Percentiles rank a stretch among this genome's conserved stretches.
Evolutionary conservation across 2,113 vertebrate species (phyloP).

Genomic region (Charadrius vociferus): DNA sequence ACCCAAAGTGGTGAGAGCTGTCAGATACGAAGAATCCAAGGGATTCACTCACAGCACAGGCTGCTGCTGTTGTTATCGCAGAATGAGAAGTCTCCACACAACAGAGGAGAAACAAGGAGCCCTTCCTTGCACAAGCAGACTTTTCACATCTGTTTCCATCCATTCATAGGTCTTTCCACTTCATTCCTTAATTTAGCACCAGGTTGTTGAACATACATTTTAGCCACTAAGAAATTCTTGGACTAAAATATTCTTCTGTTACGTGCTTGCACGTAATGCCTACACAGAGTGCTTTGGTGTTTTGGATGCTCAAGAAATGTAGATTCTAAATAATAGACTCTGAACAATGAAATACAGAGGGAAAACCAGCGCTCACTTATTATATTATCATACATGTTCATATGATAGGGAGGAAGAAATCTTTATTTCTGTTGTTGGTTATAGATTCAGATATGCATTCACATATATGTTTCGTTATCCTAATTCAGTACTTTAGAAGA

Average conservation of each 20-base stretch:
- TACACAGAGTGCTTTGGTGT: background rate
- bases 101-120: background rate
- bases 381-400: background rate
- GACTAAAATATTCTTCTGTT: background rate
- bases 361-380: background rate
- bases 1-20: background rate
- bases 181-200: background rate
- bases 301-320: background rate
- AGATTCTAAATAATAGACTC: background rate
- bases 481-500: background rate
- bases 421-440: background rate
- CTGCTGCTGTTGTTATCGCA: background rate
- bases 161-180: background rate
- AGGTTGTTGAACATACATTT: background rate
- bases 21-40: background rate
- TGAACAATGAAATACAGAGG: background rate
- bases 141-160: background rate
- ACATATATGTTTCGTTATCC: background rate
- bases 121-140: background rate
- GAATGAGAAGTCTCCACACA: background rate
- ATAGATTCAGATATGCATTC: background rate
- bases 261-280: fast-evolving
- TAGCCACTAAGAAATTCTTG: background rate
- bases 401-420: background rate
- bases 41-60: background rate